Evolutionary conservation across 2,888 invertebrate species (phyloP).

Genomic region (Cryptophagus acutangulus): DNA sequence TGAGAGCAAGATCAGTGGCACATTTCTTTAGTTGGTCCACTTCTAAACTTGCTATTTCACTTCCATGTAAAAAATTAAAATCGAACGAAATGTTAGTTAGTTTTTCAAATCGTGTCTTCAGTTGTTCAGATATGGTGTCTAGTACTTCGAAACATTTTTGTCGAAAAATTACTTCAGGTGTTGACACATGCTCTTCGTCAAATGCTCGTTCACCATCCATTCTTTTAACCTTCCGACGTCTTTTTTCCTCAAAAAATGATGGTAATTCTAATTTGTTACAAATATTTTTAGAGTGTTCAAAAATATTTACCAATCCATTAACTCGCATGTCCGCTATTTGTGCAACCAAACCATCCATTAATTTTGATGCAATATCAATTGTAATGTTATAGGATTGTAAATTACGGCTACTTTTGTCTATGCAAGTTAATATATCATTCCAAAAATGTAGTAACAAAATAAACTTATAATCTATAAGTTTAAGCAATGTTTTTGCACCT

Average conservation of each 20-base stretch:
- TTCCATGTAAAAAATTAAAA: background rate
- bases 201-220: background rate
- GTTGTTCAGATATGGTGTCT: background rate
- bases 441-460: background rate
- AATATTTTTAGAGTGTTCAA: background rate
- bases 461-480: background rate
- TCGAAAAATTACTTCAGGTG: background rate
- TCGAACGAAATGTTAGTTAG: background rate
- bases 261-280: background rate
- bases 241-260: background rate
- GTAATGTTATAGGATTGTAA: background rate
- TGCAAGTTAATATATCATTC: background rate
- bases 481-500: background rate
- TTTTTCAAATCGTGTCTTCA: background rate
- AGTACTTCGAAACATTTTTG: background rate
- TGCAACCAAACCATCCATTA: background rate
- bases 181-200: background rate
- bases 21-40: constrained; percentile 3
- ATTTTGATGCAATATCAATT: background rate
- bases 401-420: background rate
- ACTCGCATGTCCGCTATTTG: background rate
- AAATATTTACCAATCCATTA: background rate
- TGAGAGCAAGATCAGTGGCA: constrained; percentile 7
- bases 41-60: background rate
- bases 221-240: background rate